Evolutionary conservation across 2,113 vertebrate species (phyloP).

Genomic region (Anseranas semipalmata): DNA sequence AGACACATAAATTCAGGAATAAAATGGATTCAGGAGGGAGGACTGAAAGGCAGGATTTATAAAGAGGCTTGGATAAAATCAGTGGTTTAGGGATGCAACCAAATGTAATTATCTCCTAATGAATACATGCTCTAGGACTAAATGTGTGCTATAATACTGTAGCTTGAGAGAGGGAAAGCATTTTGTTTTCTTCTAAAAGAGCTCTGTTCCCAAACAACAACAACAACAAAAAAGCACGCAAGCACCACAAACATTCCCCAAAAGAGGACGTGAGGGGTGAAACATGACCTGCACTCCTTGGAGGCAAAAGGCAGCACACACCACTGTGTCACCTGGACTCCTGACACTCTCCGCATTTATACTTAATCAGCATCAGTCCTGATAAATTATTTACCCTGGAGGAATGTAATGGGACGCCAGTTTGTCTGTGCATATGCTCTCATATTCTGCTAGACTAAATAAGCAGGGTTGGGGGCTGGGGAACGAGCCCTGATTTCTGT

Average conservation of each 20-base stretch:
- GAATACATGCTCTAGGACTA: neutral
- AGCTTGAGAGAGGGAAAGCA: neutral
- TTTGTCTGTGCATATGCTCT: slow-evolving; percentile 50
- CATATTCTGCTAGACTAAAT: slow-evolving; percentile 67
- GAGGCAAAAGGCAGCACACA: slow-evolving; percentile 44
- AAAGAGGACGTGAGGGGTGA: slow-evolving; percentile 27
- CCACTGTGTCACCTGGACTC: slow-evolving; percentile 43
- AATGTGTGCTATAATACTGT: neutral
- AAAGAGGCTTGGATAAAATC: slow-evolving; percentile 1
- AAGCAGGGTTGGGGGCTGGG: neutral
- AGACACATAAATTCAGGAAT: neutral
- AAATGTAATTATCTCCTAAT: neutral
- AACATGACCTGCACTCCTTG: slow-evolving; percentile 3
- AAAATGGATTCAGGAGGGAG: neutral
- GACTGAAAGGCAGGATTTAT: neutral
- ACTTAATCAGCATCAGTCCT: slow-evolving; percentile 65
- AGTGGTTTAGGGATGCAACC: neutral
- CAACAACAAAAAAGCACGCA: neutral
- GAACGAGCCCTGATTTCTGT: neutral
- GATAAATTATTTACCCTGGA: slow-evolving; percentile 67
- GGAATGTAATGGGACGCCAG: slow-evolving; percentile 44
- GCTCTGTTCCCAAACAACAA: neutral
- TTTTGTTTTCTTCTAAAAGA: slow-evolving; percentile 1
- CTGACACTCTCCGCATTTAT: slow-evolving; percentile 53
- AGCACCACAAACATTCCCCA: neutral